Evolutionary conservation across 2,797 vertebrate species (phyloP), one percentile per base, ranked within the genome.

Genomic region (Epinephelus malabaricus): DNA sequence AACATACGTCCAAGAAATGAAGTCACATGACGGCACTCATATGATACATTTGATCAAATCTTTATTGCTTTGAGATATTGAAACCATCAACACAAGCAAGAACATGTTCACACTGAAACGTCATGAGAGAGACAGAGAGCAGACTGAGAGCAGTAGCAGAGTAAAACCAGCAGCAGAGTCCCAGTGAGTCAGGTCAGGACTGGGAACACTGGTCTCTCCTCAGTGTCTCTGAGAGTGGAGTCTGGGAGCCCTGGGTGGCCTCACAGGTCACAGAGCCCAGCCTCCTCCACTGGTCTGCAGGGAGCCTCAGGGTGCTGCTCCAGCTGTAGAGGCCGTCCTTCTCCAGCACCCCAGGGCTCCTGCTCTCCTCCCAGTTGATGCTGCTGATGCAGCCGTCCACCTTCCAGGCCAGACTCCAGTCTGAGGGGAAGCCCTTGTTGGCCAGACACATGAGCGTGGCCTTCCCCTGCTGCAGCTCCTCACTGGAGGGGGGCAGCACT

Each of bases 391-490:
- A 2, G 25, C 25, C 25, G 25, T 25, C 25, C 25, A 25, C 25
- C 25, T 25, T 25, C 25, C 25, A 25, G 25, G 25, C 25, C 25
- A 25, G 25, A 25, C 25, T 25, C 25, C 25, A 25, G 3, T 25
- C 25, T 25, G 25, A 25, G 25, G 25, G 25, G 25, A 25, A 25
- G 25, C 25, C 25, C 70, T 76, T 71, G 77, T 82, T 85, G 84
- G 85, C 91, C 85, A 92, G 78, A 59, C 88, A 90, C 50, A 78
- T 43, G 64, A 92, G 71, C 21, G 85, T 90, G 76, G 73, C 89
- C 49, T 43, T 76, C 8, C 60, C 76, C 60, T 72, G 40, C 25
- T 67, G 13, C 66, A 88, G 78, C 71, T 88, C 80, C 58, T 66
- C 25, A 3, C 46, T 54, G 61, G 87, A 90, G 46, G 84, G 86